Conservation (phyloP, 2,113 vertebrate genomes). For the Protobothrops mucrosquamatus region DNA sequence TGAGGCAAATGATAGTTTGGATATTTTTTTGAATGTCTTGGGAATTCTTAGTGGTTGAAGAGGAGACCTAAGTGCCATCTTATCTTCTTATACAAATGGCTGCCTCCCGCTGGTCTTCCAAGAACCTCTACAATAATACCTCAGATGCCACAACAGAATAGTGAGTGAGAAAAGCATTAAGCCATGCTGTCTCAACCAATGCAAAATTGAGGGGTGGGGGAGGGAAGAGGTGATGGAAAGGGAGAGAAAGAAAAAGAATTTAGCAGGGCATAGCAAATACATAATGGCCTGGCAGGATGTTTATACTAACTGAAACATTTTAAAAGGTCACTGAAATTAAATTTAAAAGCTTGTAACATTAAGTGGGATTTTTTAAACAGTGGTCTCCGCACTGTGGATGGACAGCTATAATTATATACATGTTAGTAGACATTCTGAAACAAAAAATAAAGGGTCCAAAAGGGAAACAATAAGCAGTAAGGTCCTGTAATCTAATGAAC, state of each 20-base stretch:
- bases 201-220: neutral
- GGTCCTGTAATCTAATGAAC: neutral
- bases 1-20: neutral
- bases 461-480: constrained; percentile 5
- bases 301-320: constrained; percentile 10
- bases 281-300: neutral
- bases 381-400: neutral
- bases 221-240: neutral
- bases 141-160: neutral
- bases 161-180: neutral
- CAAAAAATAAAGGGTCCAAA: neutral
- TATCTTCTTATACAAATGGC: neutral
- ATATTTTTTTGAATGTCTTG: neutral
- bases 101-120: too few relatives aligned
- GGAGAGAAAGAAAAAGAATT: neutral
- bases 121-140: neutral
- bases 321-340: constrained; percentile 12
- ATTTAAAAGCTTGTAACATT: constrained; percentile 17
- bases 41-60: neutral
- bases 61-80: neutral
- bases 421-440: neutral
- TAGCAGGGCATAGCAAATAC: neutral
- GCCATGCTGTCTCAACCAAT: neutral
- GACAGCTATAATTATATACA: constrained; percentile 9
- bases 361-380: constrained; percentile 12